phyloP scores from a whole-genome alignment of 1,140 invertebrate species.

The Cataglyphis hispanica region DNA sequence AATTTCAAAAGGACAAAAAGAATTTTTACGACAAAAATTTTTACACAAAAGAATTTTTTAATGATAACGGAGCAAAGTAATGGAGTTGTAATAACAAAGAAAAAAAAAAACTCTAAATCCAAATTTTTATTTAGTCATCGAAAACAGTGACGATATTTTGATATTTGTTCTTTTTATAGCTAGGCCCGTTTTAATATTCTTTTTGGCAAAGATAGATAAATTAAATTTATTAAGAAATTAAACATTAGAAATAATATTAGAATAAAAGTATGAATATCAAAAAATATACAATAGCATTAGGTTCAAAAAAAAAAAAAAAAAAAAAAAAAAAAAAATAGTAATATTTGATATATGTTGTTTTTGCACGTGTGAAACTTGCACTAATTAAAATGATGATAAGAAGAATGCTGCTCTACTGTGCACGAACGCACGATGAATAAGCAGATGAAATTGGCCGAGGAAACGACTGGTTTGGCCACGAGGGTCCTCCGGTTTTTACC shows the following conservation, averaged over 20 bases:
- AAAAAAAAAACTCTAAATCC: not conserved
- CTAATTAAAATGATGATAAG: constrained; percentile 63
- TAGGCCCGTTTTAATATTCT: not conserved
- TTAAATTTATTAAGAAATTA: no score
- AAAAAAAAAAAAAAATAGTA: no score
- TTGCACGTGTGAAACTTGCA: not conserved
- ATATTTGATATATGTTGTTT: no score
- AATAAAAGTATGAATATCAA: not conserved
- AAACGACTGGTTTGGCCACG: constrained; percentile 67
- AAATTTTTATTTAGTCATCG: not conserved
- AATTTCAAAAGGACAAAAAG: no score
- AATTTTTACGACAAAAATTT: no score
- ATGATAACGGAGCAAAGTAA: not conserved
- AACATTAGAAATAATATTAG: not conserved
- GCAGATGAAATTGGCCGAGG: constrained; percentile 59
- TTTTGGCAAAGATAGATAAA: not conserved
- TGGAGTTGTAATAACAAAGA: not conserved
- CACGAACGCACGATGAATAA: constrained; percentile 13
- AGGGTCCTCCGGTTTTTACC: constrained; percentile 47
- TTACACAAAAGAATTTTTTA: not conserved
- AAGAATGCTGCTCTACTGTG: constrained; percentile 16
- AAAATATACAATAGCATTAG: no score
- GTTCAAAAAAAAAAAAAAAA: no score
- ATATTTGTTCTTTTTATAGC: not conserved
- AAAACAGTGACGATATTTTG: not conserved